Conservation (phyloP, 2,113 vertebrate genomes). For the Megaleporinus macrocephalus region DNA sequence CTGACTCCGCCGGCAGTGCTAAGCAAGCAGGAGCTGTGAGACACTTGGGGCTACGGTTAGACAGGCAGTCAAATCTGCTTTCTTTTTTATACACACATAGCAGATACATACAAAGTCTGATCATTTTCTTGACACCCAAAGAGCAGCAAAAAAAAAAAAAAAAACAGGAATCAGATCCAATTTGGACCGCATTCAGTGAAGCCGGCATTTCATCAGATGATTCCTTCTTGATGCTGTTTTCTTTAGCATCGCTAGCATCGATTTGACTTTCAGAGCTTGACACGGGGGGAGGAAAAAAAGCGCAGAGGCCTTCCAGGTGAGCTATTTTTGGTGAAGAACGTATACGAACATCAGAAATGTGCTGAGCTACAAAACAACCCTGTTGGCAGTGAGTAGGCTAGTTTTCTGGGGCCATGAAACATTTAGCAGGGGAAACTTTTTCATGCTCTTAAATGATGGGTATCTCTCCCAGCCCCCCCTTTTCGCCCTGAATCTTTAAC, state of each 20-base stretch:
- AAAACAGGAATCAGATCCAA: neutral
- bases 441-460: constrained; percentile 19
- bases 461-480: neutral
- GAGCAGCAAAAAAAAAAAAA: neutral
- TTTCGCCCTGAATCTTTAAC: neutral
- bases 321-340: constrained; percentile 12
- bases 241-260: neutral
- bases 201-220: neutral
- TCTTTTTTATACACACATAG: neutral
- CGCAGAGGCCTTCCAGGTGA: constrained; percentile 18
- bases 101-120: neutral
- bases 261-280: constrained; percentile 3
- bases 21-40: constrained; percentile 4
- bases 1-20: constrained; percentile 64
- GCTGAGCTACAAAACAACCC: neutral
- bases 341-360: neutral
- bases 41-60: constrained; percentile 1
- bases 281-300: neutral
- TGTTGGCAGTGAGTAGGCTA: neutral
- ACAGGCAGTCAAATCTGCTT: neutral
- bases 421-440: constrained; percentile 6
- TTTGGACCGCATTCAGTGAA: neutral
- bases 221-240: constrained; percentile 1
- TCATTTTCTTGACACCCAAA: neutral
- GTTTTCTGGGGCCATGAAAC: neutral